phyloP scores from a whole-genome alignment of 2,113 vertebrate genomes.

The Prionailurus bengalensis region DNA sequence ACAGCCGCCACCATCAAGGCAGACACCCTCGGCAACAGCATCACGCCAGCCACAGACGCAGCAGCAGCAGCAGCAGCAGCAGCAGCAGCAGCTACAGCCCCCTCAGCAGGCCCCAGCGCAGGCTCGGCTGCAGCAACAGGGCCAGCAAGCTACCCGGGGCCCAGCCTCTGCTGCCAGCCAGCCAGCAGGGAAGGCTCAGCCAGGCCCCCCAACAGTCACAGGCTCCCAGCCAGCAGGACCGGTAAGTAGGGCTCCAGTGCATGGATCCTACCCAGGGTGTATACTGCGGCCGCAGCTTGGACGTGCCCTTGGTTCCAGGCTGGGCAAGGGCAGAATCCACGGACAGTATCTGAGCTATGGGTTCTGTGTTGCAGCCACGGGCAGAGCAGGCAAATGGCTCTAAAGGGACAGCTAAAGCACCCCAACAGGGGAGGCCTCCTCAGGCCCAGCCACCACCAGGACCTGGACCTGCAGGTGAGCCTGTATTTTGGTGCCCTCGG shows the following conservation, averaged over 20 bases:
- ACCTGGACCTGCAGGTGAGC: slow-evolving; percentile 91
- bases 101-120: slow-evolving; percentile 82
- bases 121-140: slow-evolving; percentile 83
- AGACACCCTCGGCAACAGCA: slow-evolving; percentile 80
- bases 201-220: slow-evolving; percentile 84
- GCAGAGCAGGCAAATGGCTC: slow-evolving; percentile 88
- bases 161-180: slow-evolving; percentile 85
- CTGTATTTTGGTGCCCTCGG: background rate
- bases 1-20: slow-evolving; percentile 86
- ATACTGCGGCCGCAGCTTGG: background rate
- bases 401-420: slow-evolving; percentile 90
- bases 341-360: background rate
- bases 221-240: slow-evolving; percentile 84
- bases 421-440: slow-evolving; percentile 89
- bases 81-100: slow-evolving; percentile 81
- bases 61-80: slow-evolving; percentile 76
- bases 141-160: slow-evolving; percentile 86
- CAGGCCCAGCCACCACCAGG: slow-evolving; percentile 88
- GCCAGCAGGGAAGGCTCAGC: slow-evolving; percentile 84
- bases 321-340: background rate
- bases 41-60: slow-evolving; percentile 74
- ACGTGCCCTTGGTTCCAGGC: background rate
- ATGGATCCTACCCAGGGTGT: background rate
- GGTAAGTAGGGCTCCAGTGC: slow-evolving; percentile 85
- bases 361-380: slow-evolving; percentile 88